Percentiles rank a stretch among this genome's conserved stretches.
Conservation (phyloP, 2,113 vertebrate species). For the Eretmochelys imbricata region DNA sequence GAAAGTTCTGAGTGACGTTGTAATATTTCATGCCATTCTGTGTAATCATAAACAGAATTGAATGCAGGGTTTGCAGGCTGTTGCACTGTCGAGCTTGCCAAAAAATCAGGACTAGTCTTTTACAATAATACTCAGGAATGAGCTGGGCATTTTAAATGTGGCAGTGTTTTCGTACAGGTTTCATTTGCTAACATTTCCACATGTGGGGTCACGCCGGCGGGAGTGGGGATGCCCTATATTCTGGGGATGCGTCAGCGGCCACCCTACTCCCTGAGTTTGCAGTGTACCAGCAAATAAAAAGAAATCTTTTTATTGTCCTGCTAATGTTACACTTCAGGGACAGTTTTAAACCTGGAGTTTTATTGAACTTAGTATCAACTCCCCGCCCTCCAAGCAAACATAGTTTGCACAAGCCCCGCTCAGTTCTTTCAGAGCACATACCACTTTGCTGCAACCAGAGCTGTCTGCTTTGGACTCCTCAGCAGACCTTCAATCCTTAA, state of each 20-base stretch:
- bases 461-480: background rate
- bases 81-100: background rate
- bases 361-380: background rate
- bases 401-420: background rate
- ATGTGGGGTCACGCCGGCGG: background rate
- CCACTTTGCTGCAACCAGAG: background rate
- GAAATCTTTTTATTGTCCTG: background rate
- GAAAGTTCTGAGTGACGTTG: background rate
- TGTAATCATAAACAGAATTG: background rate
- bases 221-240: background rate
- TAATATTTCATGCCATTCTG: background rate
- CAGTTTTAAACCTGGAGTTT: background rate
- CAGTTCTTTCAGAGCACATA: background rate
- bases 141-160: no score
- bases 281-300: background rate
- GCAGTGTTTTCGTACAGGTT: background rate
- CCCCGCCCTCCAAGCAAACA: background rate
- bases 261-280: background rate
- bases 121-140: background rate
- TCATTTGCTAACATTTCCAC: background rate
- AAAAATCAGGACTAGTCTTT: background rate
- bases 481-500: background rate
- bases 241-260: background rate
- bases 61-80: background rate
- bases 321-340: background rate